Percentiles rank a stretch among this genome's conserved stretches.
phyloP scores from a whole-genome alignment of 2,888 invertebrate genomes.

The Gandaritis pyraliata region DNA sequence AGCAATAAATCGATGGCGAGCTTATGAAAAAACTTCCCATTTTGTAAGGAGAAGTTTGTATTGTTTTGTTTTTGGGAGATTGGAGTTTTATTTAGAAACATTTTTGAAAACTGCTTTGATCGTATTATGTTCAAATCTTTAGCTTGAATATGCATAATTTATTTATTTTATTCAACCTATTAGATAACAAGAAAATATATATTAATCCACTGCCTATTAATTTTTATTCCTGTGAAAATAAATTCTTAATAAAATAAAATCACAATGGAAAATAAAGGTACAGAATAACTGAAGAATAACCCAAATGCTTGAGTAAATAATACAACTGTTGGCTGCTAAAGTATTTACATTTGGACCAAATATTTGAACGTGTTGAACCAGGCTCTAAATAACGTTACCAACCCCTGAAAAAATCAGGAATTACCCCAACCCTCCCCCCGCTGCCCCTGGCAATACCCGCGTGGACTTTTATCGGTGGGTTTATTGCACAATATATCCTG shows the following conservation, averaged over 20 bases:
- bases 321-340: background rate
- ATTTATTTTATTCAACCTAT: too few species aligned
- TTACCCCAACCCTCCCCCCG: conserved; percentile 46
- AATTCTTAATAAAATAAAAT: too few species aligned
- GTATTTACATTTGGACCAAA: conserved; percentile 6
- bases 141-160: too few species aligned
- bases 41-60: conserved; percentile 17
- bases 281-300: too few species aligned
- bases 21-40: conserved; percentile 40
- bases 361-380: conserved; percentile 19
- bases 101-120: too few species aligned
- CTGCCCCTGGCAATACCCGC: conserved; percentile 61
- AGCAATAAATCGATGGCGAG: conserved; percentile 27
- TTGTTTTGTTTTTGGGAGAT: conserved; percentile 7
- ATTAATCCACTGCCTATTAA: too few species aligned
- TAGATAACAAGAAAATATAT: too few species aligned
- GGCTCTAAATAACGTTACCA: conserved; percentile 27
- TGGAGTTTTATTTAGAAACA: too few species aligned
- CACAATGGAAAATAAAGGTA: too few species aligned
- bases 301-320: too few species aligned
- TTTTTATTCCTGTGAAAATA: too few species aligned
- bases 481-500: conserved; percentile 79
- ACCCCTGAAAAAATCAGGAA: conserved; percentile 46
- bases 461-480: conserved; percentile 71
- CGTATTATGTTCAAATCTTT: too few species aligned